Percentiles rank a stretch among this genome's conserved stretches.
Evolutionary conservation across 2,797 vertebrate genomes (phyloP).

Genomic region (Alectoris magna): DNA sequence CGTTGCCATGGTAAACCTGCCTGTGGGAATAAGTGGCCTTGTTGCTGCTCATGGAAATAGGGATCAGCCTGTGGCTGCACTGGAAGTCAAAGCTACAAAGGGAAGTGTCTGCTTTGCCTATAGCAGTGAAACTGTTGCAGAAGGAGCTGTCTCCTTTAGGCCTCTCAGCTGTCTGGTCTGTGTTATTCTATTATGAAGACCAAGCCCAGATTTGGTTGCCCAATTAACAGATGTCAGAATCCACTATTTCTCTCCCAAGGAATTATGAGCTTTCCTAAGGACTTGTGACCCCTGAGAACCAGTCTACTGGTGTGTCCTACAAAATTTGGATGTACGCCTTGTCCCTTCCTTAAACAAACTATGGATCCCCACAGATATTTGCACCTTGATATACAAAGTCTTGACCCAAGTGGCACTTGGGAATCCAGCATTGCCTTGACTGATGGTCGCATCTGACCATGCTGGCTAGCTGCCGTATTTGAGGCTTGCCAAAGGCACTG

Average conservation of each 20-base stretch:
- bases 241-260: neutral
- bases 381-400: neutral
- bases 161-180: neutral
- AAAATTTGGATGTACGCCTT: neutral
- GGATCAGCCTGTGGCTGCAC: neutral
- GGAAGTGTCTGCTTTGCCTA: neutral
- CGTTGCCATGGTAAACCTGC: neutral
- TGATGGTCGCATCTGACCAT: conserved; percentile 48
- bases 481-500: neutral
- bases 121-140: neutral
- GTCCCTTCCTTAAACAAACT: neutral
- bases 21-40: neutral
- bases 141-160: neutral
- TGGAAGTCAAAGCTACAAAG: neutral
- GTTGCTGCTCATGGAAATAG: neutral
- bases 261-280: neutral
- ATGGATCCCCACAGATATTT: neutral
- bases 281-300: neutral
- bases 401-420: neutral
- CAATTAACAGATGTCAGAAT: neutral
- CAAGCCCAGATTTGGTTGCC: neutral
- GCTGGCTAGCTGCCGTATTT: neutral
- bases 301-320: neutral
- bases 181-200: neutral
- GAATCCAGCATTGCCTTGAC: neutral